Conservation (phyloP, 1,140 invertebrate species). For the Polypedilum vanderplanki region DNA sequence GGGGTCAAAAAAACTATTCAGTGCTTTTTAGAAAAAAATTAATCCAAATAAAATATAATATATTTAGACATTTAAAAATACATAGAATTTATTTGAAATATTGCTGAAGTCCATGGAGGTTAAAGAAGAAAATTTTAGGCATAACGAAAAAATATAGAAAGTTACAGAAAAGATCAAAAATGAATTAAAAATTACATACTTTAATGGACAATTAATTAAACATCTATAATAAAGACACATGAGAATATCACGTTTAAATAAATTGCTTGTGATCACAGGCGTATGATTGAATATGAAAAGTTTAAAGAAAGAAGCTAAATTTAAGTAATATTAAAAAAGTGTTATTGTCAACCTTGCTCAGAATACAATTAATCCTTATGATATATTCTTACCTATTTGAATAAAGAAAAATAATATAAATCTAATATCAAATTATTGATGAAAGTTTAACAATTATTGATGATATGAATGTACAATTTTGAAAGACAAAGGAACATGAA, state of each 20-base stretch:
- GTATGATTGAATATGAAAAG: not conserved
- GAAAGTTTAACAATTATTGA: conserved; percentile 23
- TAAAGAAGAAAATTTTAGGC: no score
- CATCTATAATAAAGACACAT: no score
- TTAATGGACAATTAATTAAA: no score
- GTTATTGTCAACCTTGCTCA: conserved; percentile 22
- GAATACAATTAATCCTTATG: conserved; percentile 27
- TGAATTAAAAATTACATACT: no score
- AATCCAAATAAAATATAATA: not conserved
- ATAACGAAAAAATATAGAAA: no score
- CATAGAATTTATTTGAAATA: not conserved
- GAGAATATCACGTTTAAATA: not conserved
- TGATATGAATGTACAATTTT: conserved; percentile 29
- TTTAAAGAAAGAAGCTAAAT: not conserved
- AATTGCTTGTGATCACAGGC: not conserved
- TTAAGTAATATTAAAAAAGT: not conserved
- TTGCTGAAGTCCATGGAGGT: not conserved
- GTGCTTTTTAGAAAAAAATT: not conserved
- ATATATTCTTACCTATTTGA: not conserved
- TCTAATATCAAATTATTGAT: not conserved
- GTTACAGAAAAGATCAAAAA: no score
- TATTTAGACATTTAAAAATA: not conserved
- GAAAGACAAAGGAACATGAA: conserved; percentile 21
- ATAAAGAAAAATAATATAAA: not conserved
- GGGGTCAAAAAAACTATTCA: conserved; percentile 5